Percentiles rank a stretch among this genome's conserved stretches.
Conservation (phyloP, 2,113 vertebrate genomes). For the Lagopus muta region DNA sequence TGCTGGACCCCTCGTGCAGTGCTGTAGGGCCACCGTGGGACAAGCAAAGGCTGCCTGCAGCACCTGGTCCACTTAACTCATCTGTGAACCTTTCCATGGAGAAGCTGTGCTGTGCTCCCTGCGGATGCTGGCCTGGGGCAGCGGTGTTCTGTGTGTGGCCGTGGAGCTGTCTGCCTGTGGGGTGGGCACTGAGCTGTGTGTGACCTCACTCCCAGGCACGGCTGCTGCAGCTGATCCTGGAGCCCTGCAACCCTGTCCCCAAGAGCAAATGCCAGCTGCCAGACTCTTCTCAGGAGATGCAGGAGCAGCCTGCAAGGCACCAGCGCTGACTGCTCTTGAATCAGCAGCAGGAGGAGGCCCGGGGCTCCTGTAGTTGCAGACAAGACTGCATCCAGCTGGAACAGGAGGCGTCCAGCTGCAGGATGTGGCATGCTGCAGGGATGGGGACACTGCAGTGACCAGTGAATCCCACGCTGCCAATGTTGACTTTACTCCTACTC, state of each 20-base stretch:
- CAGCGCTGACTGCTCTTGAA: background rate
- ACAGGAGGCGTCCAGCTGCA: background rate
- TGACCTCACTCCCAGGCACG: background rate
- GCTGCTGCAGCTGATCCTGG: background rate
- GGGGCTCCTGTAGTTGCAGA: background rate
- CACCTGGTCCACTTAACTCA: background rate
- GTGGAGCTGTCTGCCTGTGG: accelerated
- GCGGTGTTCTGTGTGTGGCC: accelerated
- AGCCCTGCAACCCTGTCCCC: constrained; percentile 13
- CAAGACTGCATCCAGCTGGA: constrained; percentile 37
- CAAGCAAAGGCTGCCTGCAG: background rate
- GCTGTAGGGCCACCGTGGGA: background rate
- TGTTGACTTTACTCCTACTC: background rate
- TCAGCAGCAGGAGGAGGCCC: background rate
- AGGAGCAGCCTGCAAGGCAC: background rate
- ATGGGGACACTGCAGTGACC: background rate
- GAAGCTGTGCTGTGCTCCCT: background rate
- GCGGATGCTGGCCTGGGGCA: background rate
- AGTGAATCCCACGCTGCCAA: background rate
- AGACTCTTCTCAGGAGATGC: background rate
- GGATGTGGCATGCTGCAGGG: background rate
- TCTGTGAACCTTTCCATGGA: background rate
- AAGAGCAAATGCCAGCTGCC: constrained; percentile 35
- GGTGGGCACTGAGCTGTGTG: background rate
- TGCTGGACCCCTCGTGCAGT: accelerated